Base-by-base conservation (phyloP, 2,797 vertebrate genomes). In the Sebastes dallii region DNA sequence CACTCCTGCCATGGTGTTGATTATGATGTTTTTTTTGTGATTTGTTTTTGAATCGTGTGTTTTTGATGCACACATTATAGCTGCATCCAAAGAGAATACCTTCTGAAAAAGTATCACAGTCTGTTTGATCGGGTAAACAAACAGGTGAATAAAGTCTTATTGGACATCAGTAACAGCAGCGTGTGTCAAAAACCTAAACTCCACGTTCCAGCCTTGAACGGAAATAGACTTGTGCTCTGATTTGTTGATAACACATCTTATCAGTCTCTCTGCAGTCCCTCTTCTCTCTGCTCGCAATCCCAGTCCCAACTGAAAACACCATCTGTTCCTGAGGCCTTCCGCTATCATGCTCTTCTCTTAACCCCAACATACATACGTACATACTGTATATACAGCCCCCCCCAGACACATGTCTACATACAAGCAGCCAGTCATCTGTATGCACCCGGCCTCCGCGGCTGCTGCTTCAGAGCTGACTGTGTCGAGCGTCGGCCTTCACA, bases 401-500 rank as follows among this genome's bases (percentile, higher is more conserved):
- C 6, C 52, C 39, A 11, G 20, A 24, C 20, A 46, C 76, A 75
- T 69, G 6, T 52, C 20, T 20, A 50, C 39, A 25, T 59, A 59
- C 59, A 50, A 42, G 60, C 75, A 55, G 10, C 61, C 61, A 59
- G 67, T 72, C 85, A 92, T 91, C 90, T 87, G 91, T 91, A 91
- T 90, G 83, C 88, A 73, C 30, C 58, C 24, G 5, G 83, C 71
- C 79, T 80, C 64, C 4, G 46, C 20, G 8, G 62, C 81, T 79
- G 39, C 75, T 12, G 27, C 58, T 72, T 82, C 80, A 72, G 64
- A 54, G 66, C 64, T 50, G 8, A 55, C 75, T 62, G 58, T 77
- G 72, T 76, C 6, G 50, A 78, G 82, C 4, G 30, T 16, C 18
- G 85, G 90, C 83, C 90, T 92, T 90, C 90, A 86, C 87, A 80